Evolutionary conservation across 2,113 vertebrate species (phyloP), one percentile per base, ranked within the genome.

Genomic region (Xiphias gladius): DNA sequence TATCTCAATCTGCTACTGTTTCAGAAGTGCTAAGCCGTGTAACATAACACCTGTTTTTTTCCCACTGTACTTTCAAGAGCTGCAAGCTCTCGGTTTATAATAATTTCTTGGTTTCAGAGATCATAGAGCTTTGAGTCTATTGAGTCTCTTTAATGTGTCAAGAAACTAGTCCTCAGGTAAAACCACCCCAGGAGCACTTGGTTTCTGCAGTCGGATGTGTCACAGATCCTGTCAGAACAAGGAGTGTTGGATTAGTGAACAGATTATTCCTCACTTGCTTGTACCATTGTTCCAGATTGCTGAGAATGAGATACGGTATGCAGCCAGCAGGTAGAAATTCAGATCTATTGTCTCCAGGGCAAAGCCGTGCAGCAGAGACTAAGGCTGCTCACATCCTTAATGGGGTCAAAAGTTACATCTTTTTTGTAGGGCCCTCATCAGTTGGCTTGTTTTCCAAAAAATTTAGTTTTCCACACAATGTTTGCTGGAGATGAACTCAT

Each of bases 101-200:
- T 46, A 39, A 37, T 79, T 68, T 77, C 61, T 78, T 79, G 54
- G 48, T 76, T 84, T 76, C 64, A 61, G 61, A 76, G 35, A 79
- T 90, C 79, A 73, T 17, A 80, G 48, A 58, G 64, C 32, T 48
- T 20, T 14, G 20, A 87, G 75, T 69, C 52, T 81, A 67, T 75
- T 37, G 17, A 82, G 73, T 82, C 32, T 41, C 79, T 85, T 88
- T 76, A 84, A 79, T 82, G 85, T 86, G 71, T 90, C 73, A 79
- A 85, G 54, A 83, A 75, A 76, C 57, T 8, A 75, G 69, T 88
- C 78, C 72, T 84, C 74, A 76, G 73, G 66, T 87, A 85, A 86
- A 82, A 63, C 84, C 69, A 69, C 66, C 85, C 69, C 59, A 76
- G 48, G 79, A 85, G 79, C 80, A 48, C 67, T 79, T 78, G 80